Base-by-base conservation (phyloP, 2,113 vertebrate species). In the Lontra canadensis region DNA sequence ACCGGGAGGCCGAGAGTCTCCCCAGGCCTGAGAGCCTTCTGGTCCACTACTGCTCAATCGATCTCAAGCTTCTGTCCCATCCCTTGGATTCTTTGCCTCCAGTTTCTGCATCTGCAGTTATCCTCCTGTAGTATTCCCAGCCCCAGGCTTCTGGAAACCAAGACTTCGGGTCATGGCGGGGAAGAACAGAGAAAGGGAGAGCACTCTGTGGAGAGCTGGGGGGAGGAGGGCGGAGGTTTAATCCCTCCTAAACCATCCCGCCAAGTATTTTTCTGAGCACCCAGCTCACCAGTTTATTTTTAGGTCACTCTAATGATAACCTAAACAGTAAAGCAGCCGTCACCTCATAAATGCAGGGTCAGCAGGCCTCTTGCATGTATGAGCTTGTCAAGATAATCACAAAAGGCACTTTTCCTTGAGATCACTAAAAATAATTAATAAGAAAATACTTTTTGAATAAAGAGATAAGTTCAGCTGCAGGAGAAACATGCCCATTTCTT, bases 371-470 rank as follows among this genome's bases (percentile, higher is more conserved):
- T 26, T 76, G 87, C 96, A 71, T 82, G 96, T 97, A 90, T 39
- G 84, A 97, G 97, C 97, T 96, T 98, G 97, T 97, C 92, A 94
- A 88, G 90, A 55, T 88, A 96, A 97, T 96, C 69, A 1, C 80
- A 85, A 82, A 92, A 96, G 85, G 94, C 90, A 92, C 84, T 93
- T 96, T 90, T 96, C 86, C 95, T 97, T 76, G 88, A 97, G 84
- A 93, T 79, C 94, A 96, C 97, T 96, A 97, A 95, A 98, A 96
- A 93, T 97, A 92, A 97, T 97, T 96, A 96, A 87, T 80, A 90
- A 52, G 79, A 96, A 96, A 97, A 95, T 71, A 55, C 55, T 96
- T 93, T 96, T 78, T 59, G 44, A 96, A 73, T 71, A 90, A 95
- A 52, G 69, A 85, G 87, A 57, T 92, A 96, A 96, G 67, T 73